Evolutionary conservation across 2,113 vertebrate genomes (phyloP), one percentile per base, ranked within the genome.

Genomic region (Paralichthys olivaceus): DNA sequence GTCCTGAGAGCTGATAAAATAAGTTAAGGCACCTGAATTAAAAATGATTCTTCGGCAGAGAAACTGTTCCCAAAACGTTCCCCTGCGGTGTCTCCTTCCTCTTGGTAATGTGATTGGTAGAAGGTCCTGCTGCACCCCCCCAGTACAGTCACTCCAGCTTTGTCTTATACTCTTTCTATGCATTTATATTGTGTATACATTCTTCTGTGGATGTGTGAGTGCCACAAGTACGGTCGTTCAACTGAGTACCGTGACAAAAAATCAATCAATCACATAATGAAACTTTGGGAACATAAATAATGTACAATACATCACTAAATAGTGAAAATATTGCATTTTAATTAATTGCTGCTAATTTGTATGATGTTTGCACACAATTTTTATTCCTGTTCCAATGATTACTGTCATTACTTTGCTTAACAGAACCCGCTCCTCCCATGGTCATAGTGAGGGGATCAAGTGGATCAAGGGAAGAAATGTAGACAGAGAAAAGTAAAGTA

Each of bases 11-110:
- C 82, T 89, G 83, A 90, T 85, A 77, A 87, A 88, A 87, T 84
- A 90, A 86, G 84, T 88, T 86, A 69, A 81, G 71, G 80, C 63
- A 77, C 77, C 88, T 89, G 90, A 92, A 91, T 91, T 93, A 89
- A 85, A 91, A 90, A 91, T 84, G 80, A 91, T 80, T 79, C 72
- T 71, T 84, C 67, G 43, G 82, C 55, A 2, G 40, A 56, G 75
- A 82, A 65, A 73, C 66, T 40, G 79, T 77, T 79, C 83, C 79
- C 45, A 57, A 75, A 84, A 79, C 29, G 59, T 40, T 79, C 76
- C 66, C 85, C 86, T 4, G 80, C 3, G 28, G 84, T 58, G 2
- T 26, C 72, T 57, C 34, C 71, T 77, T 51, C 69, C 87, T 75
- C 7, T 4, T 13, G 56, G 19, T 80, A 81, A 90, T 85, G 76